Evolutionary conservation across 2,888 invertebrate genomes (phyloP), one percentile per base, ranked within the genome.

Genomic region (Alsophila aescularia): DNA sequence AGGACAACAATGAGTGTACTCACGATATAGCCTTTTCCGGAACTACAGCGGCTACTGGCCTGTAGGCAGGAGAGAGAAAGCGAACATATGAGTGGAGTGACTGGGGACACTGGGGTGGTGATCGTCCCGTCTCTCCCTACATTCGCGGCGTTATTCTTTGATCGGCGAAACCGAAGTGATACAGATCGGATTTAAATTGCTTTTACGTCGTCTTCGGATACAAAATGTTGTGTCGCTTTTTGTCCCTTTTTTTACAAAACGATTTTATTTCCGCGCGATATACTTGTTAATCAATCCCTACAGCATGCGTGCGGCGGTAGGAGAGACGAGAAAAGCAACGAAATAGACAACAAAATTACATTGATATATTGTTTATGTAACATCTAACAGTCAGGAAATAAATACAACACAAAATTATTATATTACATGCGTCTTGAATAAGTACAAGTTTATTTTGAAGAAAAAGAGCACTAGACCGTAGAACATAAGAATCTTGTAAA

Each of bases 11-110:
- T 84, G 83, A 77, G 73, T 82, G 91, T 94, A 96, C 97, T 96
- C 94, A 97, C 97, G 96, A 96, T 96, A 96, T 96, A 96, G 95
- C 96, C 96, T 94, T 96, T 96, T 93, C 96, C 96, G 93, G 96
- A 96, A 94, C 96, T 96, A 94, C 96, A 96, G 93, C 96, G 95
- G 94, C 96, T 96, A 94, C 96, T 96, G 92, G 96, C 96, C 96
- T 96, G 93, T 86, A 86, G 86, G 88, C 93, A 93, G 85, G 88
- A 87, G 87, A 92, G 83, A 89, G 87, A 92, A 90, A 90, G 92
- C 90, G 90, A 88, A 92, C 89, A 85, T 86, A 86, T 91, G 87
- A 90, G 87, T 90, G 89, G 89, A 83, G 81, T 83, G 83, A 83
- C 76, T 83, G 72, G 79, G n/a, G n/a, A n/a, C n/a, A n/a, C n/a